Evolutionary conservation across 2,888 invertebrate species (phyloP).

Genomic region (Gastracanthus pulcherrimus): DNA sequence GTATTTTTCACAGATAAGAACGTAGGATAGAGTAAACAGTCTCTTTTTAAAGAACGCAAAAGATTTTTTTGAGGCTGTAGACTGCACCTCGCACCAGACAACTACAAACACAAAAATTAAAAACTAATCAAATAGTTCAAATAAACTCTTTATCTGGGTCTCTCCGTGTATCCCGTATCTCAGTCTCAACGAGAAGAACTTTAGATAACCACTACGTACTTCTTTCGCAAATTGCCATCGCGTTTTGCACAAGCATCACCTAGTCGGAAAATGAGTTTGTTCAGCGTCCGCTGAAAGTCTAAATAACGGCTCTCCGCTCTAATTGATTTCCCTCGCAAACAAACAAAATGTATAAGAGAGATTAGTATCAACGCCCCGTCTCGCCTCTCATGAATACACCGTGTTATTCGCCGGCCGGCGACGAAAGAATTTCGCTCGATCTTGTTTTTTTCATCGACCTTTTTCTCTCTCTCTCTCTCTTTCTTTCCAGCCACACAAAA

Average conservation of each 20-base stretch:
- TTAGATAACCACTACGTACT: background rate
- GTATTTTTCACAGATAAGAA: too few relatives aligned
- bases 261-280: background rate
- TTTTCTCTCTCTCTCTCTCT: too few relatives aligned
- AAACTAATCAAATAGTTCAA: too few relatives aligned
- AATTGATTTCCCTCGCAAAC: background rate
- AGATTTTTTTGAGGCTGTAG: too few relatives aligned
- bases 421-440: constrained; percentile 2
- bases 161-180: background rate
- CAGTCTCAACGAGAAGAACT: background rate
- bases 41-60: too few relatives aligned
- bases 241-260: background rate
- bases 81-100: too few relatives aligned
- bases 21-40: too few relatives aligned
- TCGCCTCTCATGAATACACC: background rate
- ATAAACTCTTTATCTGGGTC: background rate
- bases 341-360: background rate
- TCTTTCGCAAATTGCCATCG: background rate
- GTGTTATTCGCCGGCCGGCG: background rate
- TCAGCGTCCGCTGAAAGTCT: background rate
- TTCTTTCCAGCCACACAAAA: background rate
- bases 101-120: too few relatives aligned
- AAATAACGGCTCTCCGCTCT: background rate
- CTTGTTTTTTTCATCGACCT: background rate
- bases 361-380: constrained; percentile 4